phyloP scores from a whole-genome alignment of 2,888 invertebrate species.

The Drosophila paramelanica region DNA sequence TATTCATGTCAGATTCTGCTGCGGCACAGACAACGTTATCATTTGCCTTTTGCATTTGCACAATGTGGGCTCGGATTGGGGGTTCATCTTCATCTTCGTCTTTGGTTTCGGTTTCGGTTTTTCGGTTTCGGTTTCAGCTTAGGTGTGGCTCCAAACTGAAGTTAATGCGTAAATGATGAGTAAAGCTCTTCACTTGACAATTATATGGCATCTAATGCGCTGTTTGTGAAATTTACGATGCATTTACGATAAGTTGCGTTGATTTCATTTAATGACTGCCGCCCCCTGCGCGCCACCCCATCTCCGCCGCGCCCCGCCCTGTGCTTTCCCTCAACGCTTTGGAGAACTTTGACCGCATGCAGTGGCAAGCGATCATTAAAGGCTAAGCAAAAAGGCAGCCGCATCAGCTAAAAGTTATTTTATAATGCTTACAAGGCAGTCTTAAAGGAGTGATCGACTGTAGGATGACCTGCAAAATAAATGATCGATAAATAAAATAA shows the following conservation, averaged over 20 bases:
- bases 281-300: background rate
- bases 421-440: background rate
- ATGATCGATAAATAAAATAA: too few species aligned
- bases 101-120: constrained; percentile 13
- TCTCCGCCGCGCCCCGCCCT: background rate
- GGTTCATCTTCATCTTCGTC: background rate
- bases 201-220: constrained; percentile 49
- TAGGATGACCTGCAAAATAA: constrained; percentile 1
- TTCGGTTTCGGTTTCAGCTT: constrained; percentile 1
- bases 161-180: constrained; percentile 33
- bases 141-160: constrained; percentile 28
- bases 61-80: constrained; percentile 4
- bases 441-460: background rate
- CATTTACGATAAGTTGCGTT: constrained; percentile 56
- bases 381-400: constrained; percentile 3
- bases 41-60: constrained; percentile 32
- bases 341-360: constrained; percentile 40
- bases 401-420: constrained; percentile 18
- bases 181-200: constrained; percentile 47
- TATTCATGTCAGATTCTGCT: background rate
- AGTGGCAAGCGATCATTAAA: constrained; percentile 20
- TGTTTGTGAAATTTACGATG: constrained; percentile 48
- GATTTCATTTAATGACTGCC: constrained; percentile 40
- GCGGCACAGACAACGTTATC: background rate
- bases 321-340: background rate